These are phyloP conservation scores for Acanthococcus lagerstroemiae DNA, from an alignment of 2,888 invertebrate species.

Conservation along the genomic window DNA sequence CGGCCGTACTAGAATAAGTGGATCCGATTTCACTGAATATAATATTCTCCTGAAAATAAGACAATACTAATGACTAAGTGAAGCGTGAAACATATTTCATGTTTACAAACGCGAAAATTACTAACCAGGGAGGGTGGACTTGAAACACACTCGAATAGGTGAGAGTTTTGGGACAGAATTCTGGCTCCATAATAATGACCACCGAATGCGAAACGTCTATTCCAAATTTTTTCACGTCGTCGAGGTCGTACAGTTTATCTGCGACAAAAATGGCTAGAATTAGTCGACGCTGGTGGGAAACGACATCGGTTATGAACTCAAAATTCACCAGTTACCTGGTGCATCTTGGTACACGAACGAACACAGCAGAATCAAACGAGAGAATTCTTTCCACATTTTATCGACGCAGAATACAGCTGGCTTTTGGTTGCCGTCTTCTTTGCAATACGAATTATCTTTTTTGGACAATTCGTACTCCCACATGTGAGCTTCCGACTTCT, in stretches of 20 bases:
- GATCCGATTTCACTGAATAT: background rate
- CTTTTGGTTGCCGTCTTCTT: background rate
- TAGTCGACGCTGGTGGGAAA: background rate
- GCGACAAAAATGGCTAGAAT: background rate
- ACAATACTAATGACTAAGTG: background rate
- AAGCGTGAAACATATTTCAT: background rate
- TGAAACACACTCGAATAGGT: conserved; percentile 14
- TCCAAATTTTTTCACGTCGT: background rate
- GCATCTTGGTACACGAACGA: background rate
- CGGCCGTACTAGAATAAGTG: conserved; percentile 1
- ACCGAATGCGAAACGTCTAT: conserved; percentile 1
- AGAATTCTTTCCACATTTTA: conserved; percentile 28
- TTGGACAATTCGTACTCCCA: conserved; percentile 23
- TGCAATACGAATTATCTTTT: background rate
- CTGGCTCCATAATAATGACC: conserved; percentile 4
- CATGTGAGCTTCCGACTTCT: conserved; percentile 17
- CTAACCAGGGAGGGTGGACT: conserved; percentile 17
- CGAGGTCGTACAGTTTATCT: background rate
- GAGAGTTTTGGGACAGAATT: conserved; percentile 8
- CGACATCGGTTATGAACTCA: background rate
- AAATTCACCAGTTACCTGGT: background rate
- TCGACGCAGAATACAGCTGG: conserved; percentile 9
- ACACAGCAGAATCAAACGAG: conserved; percentile 6
- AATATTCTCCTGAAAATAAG: conserved; percentile 11
- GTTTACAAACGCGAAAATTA: background rate